These are phyloP conservation scores for Lithophane semibrunnea DNA, from an alignment of 2,888 invertebrate genomes.

Conservation along the genomic window DNA sequence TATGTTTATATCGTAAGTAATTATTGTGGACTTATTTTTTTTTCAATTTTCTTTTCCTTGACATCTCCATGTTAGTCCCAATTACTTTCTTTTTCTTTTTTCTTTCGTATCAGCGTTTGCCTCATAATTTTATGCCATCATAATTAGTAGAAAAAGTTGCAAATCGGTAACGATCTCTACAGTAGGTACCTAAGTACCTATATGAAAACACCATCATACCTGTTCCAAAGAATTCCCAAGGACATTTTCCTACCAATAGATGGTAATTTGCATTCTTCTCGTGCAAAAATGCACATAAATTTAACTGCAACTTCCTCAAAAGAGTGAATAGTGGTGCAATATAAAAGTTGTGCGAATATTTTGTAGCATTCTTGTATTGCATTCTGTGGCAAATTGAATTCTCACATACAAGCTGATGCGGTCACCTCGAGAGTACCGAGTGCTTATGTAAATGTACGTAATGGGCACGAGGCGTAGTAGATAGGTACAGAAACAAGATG, in stretches of 20 bases:
- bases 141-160: no score
- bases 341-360: slow-evolving; percentile 64
- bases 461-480: slow-evolving; percentile 13
- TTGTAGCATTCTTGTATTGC: slow-evolving; percentile 62
- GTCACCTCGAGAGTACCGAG: slow-evolving; percentile 60
- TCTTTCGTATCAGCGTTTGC: no score
- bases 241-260: slow-evolving; percentile 59
- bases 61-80: no score
- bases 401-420: slow-evolving; percentile 59
- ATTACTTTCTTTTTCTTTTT: no score
- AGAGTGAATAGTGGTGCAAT: slow-evolving; percentile 58
- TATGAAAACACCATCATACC: slow-evolving; percentile 1
- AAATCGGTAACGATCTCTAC: no score
- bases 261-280: slow-evolving; percentile 56
- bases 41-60: no score
- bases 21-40: no score
- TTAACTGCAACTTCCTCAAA: slow-evolving; percentile 55
- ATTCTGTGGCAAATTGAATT: slow-evolving; percentile 72
- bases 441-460: slow-evolving; percentile 55
- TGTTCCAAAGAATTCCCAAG: slow-evolving; percentile 9
- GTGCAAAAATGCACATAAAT: slow-evolving; percentile 66
- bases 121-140: no score
- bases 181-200: no score
- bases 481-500: neutral
- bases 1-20: no score